Evolutionary conservation across 1,140 invertebrate species (phyloP).

Genomic region (Nasonia giraulti): DNA sequence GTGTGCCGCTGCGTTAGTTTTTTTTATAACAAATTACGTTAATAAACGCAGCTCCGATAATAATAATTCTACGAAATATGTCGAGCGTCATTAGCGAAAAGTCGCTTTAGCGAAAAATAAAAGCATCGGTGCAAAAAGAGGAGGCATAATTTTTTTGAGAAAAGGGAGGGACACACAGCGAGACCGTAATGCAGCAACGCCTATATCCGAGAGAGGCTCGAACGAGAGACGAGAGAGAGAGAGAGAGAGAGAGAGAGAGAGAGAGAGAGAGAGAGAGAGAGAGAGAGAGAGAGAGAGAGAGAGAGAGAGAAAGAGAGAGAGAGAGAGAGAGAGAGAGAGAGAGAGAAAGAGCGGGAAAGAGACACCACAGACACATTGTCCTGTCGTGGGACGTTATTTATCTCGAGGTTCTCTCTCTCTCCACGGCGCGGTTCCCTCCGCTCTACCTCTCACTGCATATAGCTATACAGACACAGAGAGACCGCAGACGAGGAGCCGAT

Average conservation of each 20-base stretch:
- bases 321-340: neutral
- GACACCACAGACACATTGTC: constrained; percentile 60
- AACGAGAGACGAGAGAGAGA: neutral
- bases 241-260: neutral
- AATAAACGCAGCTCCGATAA: neutral
- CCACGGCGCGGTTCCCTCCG: neutral
- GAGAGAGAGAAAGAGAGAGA: no score
- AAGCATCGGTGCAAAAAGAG: neutral
- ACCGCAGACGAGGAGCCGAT: constrained; percentile 13
- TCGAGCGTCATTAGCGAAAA: neutral
- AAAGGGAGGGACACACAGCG: neutral
- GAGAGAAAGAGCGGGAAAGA: neutral
- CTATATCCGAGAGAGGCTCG: constrained; percentile 4
- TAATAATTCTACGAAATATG: neutral
- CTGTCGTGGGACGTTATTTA: constrained; percentile 60
- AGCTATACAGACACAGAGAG: constrained; percentile 10
- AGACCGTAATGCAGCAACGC: constrained; percentile 8
- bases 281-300: neutral
- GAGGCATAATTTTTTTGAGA: neutral
- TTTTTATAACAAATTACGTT: neutral
- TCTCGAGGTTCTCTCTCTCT: constrained; percentile 45
- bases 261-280: neutral
- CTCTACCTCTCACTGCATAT: constrained; percentile 38
- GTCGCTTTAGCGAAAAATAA: neutral
- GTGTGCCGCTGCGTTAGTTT: no score